A percentile compares a stretch with the other conserved stretches of the same genome.
Evolutionary conservation across 2,888 invertebrate genomes (phyloP).

Genomic region (Spatulosminthurus flaviceps): DNA sequence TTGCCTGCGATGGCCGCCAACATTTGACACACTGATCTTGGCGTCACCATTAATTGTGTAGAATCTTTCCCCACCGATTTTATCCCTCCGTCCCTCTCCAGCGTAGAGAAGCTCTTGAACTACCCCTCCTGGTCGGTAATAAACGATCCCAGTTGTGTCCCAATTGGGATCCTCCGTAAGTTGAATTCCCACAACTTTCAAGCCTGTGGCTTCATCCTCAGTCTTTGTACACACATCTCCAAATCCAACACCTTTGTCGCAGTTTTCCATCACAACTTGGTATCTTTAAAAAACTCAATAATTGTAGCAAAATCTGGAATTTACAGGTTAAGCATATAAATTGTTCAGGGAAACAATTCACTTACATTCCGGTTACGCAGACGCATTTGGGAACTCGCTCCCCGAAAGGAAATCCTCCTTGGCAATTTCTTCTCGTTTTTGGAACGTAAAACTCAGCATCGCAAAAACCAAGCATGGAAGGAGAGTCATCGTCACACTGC

Average conservation of each 20-base stretch:
- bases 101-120: constrained; percentile 45
- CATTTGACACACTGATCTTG: constrained; percentile 14
- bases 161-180: constrained; percentile 53
- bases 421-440: background rate
- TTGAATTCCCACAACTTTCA: constrained; percentile 50
- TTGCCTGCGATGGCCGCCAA: constrained; percentile 25
- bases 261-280: constrained; percentile 53
- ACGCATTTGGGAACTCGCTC: constrained; percentile 53
- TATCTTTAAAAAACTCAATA: constrained; percentile 49
- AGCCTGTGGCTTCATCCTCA: constrained; percentile 45
- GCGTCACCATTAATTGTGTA: constrained; percentile 53
- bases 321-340: background rate
- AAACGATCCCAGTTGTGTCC: constrained; percentile 48
- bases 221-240: constrained; percentile 55
- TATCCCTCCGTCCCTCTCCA: constrained; percentile 36
- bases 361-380: constrained; percentile 60
- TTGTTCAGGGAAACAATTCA: background rate
- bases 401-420: constrained; percentile 50
- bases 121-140: constrained; percentile 41
- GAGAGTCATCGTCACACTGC: too few relatives aligned
- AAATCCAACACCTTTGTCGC: constrained; percentile 58
- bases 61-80: constrained; percentile 45
- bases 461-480: constrained; percentile 32
- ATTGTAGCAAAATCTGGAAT: background rate
- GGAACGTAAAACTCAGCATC: constrained; percentile 36